Base-by-base conservation (phyloP, 2,797 vertebrate genomes). In the Cyclopterus lumpus region DNA sequence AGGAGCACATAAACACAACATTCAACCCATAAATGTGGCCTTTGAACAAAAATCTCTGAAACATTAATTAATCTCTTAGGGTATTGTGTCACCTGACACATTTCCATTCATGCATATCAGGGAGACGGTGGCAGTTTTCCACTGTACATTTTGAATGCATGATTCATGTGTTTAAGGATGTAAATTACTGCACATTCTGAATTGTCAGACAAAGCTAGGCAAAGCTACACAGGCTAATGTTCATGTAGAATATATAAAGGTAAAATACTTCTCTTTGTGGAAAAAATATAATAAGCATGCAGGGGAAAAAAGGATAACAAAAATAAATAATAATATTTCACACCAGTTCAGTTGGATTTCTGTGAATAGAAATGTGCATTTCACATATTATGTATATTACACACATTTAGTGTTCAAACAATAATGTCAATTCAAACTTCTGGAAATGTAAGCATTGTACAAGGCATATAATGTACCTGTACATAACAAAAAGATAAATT, bases 321-420 rank as follows among this genome's bases (percentile, higher is more conserved):
- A 55, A 44, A 53, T 10, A 9, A 10, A 54, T 44, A 8, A 24
- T 2, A 18, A 42, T 26, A 38, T 32, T 38, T 55, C 12, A 55
- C n/a, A 60, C 10, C 20, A 48, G 1, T 48, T 62, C 30, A 12
- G 5, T 34, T 38, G 20, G 30, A 62, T 55, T 44, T 28, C 12
- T 53, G 53, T n/a, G n/a, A 55, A 73, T 46, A 10, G 44, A 58
- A 32, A 15, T 57, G 22, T 67, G n/a, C 30, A 55, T 18, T 36
- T 67, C 12, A 59, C 12, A 57, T 67, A 42, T 60, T 8, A 26
- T 32, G 5, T 48, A 73, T 28, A 7, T n/a, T 30, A 67, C 55
- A 40, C 53, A 48, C 9, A 63, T 51, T 68, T 51, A n/a, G 26
- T 68, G 34, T 34, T 44, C 64, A n/a, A 73, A 59, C 7, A 55